A percentile compares a stretch with the other conserved stretches of the same genome.
Evolutionary conservation across 2,888 invertebrate species (phyloP).

Genomic region (Cinara cedri): DNA sequence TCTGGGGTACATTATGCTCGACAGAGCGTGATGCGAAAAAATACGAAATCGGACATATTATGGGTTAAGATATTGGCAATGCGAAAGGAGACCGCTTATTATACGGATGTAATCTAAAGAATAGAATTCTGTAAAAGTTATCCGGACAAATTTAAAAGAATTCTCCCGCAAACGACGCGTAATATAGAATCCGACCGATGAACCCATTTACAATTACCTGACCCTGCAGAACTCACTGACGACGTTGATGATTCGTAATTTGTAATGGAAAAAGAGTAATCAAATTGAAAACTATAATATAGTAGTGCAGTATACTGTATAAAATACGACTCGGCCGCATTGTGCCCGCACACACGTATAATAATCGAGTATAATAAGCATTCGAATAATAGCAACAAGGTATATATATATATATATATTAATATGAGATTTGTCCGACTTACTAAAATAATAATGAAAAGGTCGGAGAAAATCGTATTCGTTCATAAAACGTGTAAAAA

Average conservation of each 20-base stretch:
- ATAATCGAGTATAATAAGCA: too few relatives aligned
- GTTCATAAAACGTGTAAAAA: too few relatives aligned
- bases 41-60: not conserved
- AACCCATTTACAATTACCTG: constrained; percentile 4
- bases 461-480: too few relatives aligned
- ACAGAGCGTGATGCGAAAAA: not conserved
- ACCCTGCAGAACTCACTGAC: too few relatives aligned
- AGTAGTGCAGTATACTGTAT: too few relatives aligned
- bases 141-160: constrained; percentile 32
- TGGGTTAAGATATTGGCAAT: constrained; percentile 18
- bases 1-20: not conserved
- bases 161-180: not conserved
- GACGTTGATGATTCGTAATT: constrained; percentile 11
- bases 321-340: too few relatives aligned
- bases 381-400: too few relatives aligned
- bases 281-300: too few relatives aligned
- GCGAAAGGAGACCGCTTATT: not conserved
- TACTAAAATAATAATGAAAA: too few relatives aligned
- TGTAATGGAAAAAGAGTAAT: constrained; percentile 5
- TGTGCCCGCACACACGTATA: too few relatives aligned
- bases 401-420: too few relatives aligned
- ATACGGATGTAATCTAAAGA: constrained; percentile 19
- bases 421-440: too few relatives aligned
- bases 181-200: constrained; percentile 17
- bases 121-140: not conserved